Base-by-base conservation (phyloP, 2,113 vertebrate genomes). In the Vidua chalybeata region DNA sequence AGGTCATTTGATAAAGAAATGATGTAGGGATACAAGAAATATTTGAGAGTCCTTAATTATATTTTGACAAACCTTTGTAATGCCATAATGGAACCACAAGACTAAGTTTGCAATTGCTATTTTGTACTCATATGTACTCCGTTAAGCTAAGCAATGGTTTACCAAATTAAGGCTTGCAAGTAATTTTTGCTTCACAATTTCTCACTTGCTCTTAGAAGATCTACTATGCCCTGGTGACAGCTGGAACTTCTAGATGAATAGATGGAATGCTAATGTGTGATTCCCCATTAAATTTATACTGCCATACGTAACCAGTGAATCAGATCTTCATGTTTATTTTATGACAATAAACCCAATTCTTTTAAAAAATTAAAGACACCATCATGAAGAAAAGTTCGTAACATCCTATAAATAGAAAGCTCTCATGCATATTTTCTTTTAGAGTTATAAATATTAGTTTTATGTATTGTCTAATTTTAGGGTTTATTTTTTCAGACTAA, bases 61-160 rank as follows among this genome's bases (percentile, higher is more conserved):
- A 93, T 95, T 95, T 96, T 93, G 96, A 97, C 81, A 69, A 67
- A 28, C 59, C 75, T 95, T 91, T 91, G 85, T 85, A 96, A 90
- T 69, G 33, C 80, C 62, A 79, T 84, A 94, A 75, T 54, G 67
- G 33, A 96, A 89, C 30, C 52, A 41, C 74, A 81, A 11, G 14
- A 81, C 43, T 56, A 73, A 37, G 15, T 20, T 58, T 63, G 56
- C 59, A 93, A 71, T 90, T 96, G 93, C 69, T 77, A 87, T 89
- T 51, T 58, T 90, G 72, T 76, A 94, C 75, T 89, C 87, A 54
- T 61, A 75, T 90, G 91, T 52, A 78, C 79, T 93, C 84, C 93
- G 30, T 59, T 91, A 91, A 96, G 72, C 66, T 61, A 90, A 94
- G 90, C 59, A 91, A 95, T 84, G 46, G 7, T 73, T 79, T n/a